A percentile compares a stretch with the other conserved stretches of the same genome.
Conservation (phyloP, 2,113 vertebrate genomes). For the Columba livia region DNA sequence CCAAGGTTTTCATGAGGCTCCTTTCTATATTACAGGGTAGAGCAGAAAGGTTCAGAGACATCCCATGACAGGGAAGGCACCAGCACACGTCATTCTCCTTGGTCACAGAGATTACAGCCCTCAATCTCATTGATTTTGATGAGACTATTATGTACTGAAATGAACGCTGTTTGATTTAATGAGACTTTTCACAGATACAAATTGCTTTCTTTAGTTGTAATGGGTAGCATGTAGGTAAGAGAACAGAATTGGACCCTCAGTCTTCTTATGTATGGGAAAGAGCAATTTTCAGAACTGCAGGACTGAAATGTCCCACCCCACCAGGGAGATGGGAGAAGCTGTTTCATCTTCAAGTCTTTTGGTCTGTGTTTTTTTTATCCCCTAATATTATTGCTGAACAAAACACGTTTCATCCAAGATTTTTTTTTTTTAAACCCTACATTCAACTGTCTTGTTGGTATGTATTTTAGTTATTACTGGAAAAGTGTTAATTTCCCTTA, state of each 20-base stretch:
- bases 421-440: neutral
- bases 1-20: neutral
- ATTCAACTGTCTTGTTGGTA: neutral
- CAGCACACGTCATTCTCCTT: neutral
- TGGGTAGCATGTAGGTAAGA: neutral
- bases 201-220: neutral
- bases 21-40: neutral
- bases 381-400: neutral
- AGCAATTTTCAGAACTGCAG: neutral
- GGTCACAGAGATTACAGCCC: neutral
- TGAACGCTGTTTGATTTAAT: slow-evolving; percentile 7
- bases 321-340: neutral
- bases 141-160: neutral
- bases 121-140: neutral
- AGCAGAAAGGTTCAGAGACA: neutral
- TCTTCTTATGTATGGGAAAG: neutral
- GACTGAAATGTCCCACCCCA: neutral
- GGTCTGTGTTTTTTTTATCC: neutral
- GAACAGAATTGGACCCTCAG: neutral
- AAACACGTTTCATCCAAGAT: neutral
- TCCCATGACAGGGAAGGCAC: neutral
- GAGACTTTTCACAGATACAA: neutral
- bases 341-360: neutral
- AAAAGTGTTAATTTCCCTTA: neutral
- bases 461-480: neutral